phyloP scores from a whole-genome alignment of 2,888 invertebrate species.

The Nomada goodeniana region DNA sequence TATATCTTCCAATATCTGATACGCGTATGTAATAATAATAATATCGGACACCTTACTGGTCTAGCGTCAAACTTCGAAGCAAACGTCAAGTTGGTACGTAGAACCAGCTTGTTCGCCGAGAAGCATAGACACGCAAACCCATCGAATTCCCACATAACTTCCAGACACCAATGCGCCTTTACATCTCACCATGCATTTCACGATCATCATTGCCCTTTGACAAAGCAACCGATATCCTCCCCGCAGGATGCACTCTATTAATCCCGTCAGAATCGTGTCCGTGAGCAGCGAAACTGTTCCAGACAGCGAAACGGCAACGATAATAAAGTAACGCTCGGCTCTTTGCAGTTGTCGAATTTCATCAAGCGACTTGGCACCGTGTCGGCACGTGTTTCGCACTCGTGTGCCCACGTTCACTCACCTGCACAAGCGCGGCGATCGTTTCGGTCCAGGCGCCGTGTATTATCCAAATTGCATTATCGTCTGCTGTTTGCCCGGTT shows the following conservation, averaged over 20 bases:
- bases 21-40: background rate
- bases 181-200: background rate
- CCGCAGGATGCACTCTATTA: constrained; percentile 10
- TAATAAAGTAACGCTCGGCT: constrained; percentile 52
- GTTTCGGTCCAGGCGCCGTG: constrained; percentile 60
- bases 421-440: constrained; percentile 49
- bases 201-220: background rate
- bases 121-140: background rate
- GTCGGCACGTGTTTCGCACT: constrained; percentile 35
- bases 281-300: background rate
- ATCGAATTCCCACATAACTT: background rate
- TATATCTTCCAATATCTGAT: background rate
- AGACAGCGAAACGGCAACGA: constrained; percentile 8
- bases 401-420: constrained; percentile 31
- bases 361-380: constrained; percentile 55
- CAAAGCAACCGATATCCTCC: constrained; percentile 5
- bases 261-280: background rate
- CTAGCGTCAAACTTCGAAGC: background rate
- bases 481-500: constrained; percentile 76
- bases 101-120: background rate
- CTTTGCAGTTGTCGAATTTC: constrained; percentile 61
- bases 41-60: background rate
- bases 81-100: too few relatives aligned
- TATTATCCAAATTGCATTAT: constrained; percentile 81
- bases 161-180: background rate